A percentile compares a stretch with the other conserved stretches of the same genome.
These are phyloP conservation scores for Acheta domesticus DNA, from an alignment of 2,888 invertebrate genomes.

Conservation along the genomic window DNA sequence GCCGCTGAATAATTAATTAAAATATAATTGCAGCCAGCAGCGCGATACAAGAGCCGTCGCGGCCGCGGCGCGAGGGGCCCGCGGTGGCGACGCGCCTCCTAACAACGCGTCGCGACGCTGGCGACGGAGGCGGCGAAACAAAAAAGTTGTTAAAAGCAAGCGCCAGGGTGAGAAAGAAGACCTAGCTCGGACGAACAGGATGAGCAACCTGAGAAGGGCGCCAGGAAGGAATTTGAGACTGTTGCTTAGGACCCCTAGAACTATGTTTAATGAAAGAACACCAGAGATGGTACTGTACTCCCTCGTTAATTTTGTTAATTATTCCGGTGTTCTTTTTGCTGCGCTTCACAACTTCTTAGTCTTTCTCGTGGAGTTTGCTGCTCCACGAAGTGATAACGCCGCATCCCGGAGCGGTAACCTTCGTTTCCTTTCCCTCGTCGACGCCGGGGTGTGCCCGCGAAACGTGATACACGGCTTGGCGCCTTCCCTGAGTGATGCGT, in stretches of 20 bases:
- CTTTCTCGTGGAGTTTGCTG: background rate
- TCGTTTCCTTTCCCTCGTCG: no score
- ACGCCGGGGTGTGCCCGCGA: no score
- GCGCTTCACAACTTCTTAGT: slow-evolving; percentile 3
- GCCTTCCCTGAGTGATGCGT: no score
- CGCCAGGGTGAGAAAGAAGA: slow-evolving; percentile 9
- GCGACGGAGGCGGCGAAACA: background rate
- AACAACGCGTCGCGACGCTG: background rate
- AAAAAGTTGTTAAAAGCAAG: slow-evolving; percentile 3
- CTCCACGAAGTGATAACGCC: no score
- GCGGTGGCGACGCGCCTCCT: background rate
- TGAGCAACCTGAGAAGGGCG: background rate
- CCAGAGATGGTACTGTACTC: background rate
- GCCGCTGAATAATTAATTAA: slow-evolving; percentile 9
- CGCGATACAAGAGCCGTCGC: background rate
- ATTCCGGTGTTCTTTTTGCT: background rate
- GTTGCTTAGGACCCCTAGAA: slow-evolving; percentile 11
- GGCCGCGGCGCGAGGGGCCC: background rate
- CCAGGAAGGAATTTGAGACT: background rate
- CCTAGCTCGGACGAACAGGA: slow-evolving; percentile 8
- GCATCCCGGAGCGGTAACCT: no score
- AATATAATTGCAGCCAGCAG: background rate
- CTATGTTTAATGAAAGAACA: slow-evolving; percentile 18
- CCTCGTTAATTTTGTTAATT: slow-evolving; percentile 18
- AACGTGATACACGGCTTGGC: no score